Evolutionary conservation across 2,888 invertebrate genomes (phyloP).

Genomic region (Tiliacea citrago): DNA sequence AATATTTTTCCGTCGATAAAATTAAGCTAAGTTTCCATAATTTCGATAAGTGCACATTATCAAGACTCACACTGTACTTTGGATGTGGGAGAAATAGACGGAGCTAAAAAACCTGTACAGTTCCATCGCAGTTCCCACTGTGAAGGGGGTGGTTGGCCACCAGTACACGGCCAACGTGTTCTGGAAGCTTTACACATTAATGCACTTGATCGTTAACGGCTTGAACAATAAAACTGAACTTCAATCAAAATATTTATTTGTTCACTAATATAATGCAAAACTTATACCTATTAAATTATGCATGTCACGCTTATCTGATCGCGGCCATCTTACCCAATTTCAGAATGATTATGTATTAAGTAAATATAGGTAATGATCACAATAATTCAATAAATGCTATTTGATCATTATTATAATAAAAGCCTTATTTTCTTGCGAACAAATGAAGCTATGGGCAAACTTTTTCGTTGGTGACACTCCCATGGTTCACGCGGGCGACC

Average conservation of each 20-base stretch:
- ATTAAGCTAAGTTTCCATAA: no score
- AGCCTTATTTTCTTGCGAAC: slow-evolving; percentile 8
- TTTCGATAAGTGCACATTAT: no score
- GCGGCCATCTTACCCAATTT: slow-evolving; percentile 12
- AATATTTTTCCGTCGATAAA: no score
- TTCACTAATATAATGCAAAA: slow-evolving; percentile 50
- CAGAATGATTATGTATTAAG: slow-evolving; percentile 6
- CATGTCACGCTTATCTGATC: slow-evolving; percentile 30
- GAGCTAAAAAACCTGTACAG: no score
- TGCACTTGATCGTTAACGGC: background rate
- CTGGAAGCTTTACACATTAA: background rate
- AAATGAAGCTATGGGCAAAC: background rate
- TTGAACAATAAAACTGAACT: background rate
- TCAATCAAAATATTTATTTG: slow-evolving; percentile 55
- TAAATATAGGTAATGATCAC: background rate
- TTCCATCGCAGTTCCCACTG: no score
- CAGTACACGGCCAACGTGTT: background rate
- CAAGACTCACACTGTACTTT: no score
- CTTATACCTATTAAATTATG: slow-evolving; percentile 38
- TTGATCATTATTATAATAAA: slow-evolving; percentile 37
- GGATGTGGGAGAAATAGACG: no score
- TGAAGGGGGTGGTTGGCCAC: background rate
- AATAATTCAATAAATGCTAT: slow-evolving; percentile 12
- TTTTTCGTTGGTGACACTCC: background rate
- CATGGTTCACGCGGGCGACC: background rate